phyloP scores from a whole-genome alignment of 2,888 invertebrate genomes.

The Campaea margaritaria region DNA sequence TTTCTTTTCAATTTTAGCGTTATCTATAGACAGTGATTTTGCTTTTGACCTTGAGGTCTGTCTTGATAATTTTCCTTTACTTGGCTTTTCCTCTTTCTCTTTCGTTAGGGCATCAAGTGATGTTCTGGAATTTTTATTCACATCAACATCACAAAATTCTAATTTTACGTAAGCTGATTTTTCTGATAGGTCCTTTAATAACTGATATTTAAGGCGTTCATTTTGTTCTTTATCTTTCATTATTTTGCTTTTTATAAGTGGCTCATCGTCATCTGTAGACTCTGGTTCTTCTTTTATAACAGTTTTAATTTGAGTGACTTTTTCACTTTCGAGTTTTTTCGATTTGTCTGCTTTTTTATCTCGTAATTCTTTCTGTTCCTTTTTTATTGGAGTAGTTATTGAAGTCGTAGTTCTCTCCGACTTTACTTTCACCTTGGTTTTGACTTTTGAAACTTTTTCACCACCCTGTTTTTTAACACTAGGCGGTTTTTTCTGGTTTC shows the following conservation, averaged over 20 bases:
- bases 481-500: conserved; percentile 35
- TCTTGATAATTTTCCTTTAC: conserved; percentile 62
- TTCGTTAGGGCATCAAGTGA: conserved; percentile 65
- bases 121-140: conserved; percentile 72
- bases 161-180: conserved; percentile 80
- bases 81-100: conserved; percentile 66
- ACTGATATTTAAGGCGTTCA: conserved; percentile 70
- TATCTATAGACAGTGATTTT: conserved; percentile 64
- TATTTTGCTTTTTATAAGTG: conserved; percentile 75
- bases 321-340: conserved; percentile 20
- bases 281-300: conserved; percentile 69
- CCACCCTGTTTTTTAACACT: conserved; percentile 30
- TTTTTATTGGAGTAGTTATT: conserved; percentile 47
- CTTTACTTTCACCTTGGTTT: conserved; percentile 59
- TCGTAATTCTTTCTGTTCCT: conserved; percentile 56
- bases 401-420: conserved; percentile 48
- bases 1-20: conserved; percentile 67
- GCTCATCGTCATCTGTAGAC: conserved; percentile 77
- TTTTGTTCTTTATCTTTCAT: conserved; percentile 72
- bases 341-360: conserved; percentile 24
- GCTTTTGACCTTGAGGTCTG: conserved; percentile 63
- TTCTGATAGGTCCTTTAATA: conserved; percentile 77
- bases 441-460: conserved; percentile 57
- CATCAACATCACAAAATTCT: conserved; percentile 79
- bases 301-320: conserved; percentile 54